Evolutionary conservation across 2,113 vertebrate genomes (phyloP), one percentile per base, ranked within the genome.

Genomic region (Pogona vitticeps): DNA sequence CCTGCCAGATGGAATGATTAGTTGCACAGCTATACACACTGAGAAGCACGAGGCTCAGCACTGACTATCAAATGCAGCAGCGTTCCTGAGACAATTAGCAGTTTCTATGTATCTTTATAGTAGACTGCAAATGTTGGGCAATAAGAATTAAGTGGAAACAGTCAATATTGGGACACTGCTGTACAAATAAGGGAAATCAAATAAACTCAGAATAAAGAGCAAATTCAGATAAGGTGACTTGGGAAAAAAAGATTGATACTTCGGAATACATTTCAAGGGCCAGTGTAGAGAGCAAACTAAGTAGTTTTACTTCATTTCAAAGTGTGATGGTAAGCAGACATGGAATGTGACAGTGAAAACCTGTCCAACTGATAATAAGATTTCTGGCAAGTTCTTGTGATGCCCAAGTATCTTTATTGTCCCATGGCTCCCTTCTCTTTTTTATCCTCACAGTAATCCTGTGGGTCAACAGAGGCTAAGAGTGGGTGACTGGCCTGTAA

Each of bases 101-200:
- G 76, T 56, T 94, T 94, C 80, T 92, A 63, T 76, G 8, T 36
- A 82, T 72, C 75, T 75, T 88, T 1, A 82, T 59, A 89, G 63
- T 0, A 80, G 82, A 58, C 90, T 87, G 84, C 89, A 88, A 86
- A 82, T 88, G 40, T 73, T 18, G 56, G 28, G n/a, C 68, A 73
- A 71, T 80, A 72, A 71, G 76, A 40, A 72, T 80, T 72, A 40
- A 52, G 21, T 80, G 23, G 67, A 33, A 23, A 80, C 6, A n/a
- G 77, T 77, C 73, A 77, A 42, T 68, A 86, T 46, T 80, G 77
- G 67, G 56, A 38, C 18, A 23, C 68, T 46, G 77, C 70, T 33
- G 8, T 80, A 33, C 77, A 70, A 78, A 71, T 40, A 72, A 12
- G 15, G 23, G 12, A 17, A 59, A 79, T 36, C 33, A 59, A 73